A percentile compares a stretch with the other conserved stretches of the same genome.
These are phyloP conservation scores for Meghimatium bilineatum DNA, from an alignment of 2,888 invertebrate genomes.

Conservation along the genomic window DNA sequence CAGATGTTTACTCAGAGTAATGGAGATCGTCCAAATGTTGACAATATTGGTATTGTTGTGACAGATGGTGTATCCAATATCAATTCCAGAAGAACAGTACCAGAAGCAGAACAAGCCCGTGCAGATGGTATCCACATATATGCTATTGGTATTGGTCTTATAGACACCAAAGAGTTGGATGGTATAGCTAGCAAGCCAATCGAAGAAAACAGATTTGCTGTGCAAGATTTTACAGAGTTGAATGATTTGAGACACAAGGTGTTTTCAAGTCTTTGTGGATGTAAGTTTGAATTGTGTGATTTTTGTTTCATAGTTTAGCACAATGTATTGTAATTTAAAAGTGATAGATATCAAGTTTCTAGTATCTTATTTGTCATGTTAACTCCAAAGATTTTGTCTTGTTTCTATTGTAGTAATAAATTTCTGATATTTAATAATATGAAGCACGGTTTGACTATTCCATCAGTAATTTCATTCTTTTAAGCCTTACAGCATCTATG, in stretches of 20 bases:
- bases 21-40: constrained; percentile 66
- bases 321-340: too few relatives aligned
- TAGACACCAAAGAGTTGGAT: constrained; percentile 66
- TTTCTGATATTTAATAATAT: too few relatives aligned
- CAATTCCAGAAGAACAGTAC: constrained; percentile 63
- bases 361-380: too few relatives aligned
- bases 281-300: too few relatives aligned
- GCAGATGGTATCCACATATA: constrained; percentile 60
- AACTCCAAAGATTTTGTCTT: too few relatives aligned
- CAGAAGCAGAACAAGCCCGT: constrained; percentile 62
- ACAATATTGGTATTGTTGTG: constrained; percentile 68
- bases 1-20: constrained; percentile 63
- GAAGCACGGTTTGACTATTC: too few relatives aligned
- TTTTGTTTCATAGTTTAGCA: too few relatives aligned
- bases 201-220: constrained; percentile 61
- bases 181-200: constrained; percentile 64
- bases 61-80: constrained; percentile 75
- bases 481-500: too few relatives aligned
- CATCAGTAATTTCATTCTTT: too few relatives aligned
- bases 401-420: too few relatives aligned
- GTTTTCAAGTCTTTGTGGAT: constrained; percentile 53
- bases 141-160: constrained; percentile 65
- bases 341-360: too few relatives aligned
- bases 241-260: constrained; percentile 57
- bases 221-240: constrained; percentile 63